phyloP scores from a whole-genome alignment of 2,888 invertebrate genomes.

The Ophion ellenae region DNA sequence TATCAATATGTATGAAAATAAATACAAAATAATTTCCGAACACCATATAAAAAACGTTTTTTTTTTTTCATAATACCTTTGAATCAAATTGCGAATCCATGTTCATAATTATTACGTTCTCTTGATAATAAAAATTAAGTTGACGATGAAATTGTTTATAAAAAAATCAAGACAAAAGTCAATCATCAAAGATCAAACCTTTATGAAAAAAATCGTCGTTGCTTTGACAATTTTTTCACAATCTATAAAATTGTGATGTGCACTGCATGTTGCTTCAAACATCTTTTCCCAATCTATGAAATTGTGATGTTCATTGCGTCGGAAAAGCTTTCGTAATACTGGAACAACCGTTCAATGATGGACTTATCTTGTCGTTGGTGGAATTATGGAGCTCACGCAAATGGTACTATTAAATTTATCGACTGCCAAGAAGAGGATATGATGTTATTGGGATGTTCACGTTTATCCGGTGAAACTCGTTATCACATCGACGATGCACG shows the following conservation, averaged over 20 bases:
- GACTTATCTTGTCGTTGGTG: conserved; percentile 24
- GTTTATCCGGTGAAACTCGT: conserved; percentile 53
- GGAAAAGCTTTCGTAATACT: background rate
- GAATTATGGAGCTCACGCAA: background rate
- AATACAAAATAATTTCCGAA: no score
- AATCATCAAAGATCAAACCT: no score
- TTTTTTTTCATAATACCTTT: no score
- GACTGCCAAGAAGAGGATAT: conserved; percentile 35
- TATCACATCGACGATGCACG: conserved; percentile 43
- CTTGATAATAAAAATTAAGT: background rate
- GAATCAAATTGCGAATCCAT: no score
- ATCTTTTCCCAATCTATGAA: background rate
- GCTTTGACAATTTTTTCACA: no score
- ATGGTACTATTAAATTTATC: conserved; percentile 48
- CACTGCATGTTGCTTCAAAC: background rate
- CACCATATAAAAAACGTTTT: no score
- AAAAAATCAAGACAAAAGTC: no score
- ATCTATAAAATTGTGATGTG: no score
- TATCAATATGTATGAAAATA: no score
- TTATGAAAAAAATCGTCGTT: no score
- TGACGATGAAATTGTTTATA: no score
- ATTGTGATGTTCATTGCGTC: background rate
- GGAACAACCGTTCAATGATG: background rate
- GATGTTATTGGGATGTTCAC: conserved; percentile 29
- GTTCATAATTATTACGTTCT: no score